phyloP scores from a whole-genome alignment of 2,797 vertebrate species.

The Lophotriccus pileatus region DNA sequence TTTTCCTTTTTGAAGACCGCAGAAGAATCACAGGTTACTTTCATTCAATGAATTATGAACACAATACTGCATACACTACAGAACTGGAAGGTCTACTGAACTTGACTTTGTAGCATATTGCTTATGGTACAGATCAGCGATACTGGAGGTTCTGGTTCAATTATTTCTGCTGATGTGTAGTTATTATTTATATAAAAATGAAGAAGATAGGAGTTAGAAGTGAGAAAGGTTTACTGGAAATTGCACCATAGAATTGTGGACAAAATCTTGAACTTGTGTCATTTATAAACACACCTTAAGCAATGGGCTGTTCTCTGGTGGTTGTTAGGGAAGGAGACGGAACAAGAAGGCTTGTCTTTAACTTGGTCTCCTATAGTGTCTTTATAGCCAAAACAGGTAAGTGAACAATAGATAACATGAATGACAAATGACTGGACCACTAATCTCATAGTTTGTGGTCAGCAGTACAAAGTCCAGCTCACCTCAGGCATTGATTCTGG shows the following conservation, averaged over 20 bases:
- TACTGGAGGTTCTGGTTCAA: not conserved
- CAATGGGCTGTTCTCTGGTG: not conserved
- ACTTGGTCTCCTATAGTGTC: not conserved
- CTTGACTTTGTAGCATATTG: not conserved
- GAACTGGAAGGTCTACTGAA: not conserved
- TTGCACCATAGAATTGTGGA: not conserved
- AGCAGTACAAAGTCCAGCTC: not conserved
- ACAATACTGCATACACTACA: not conserved
- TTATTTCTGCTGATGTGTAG: not conserved
- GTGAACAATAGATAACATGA: fast-evolving
- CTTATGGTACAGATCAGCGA: not conserved
- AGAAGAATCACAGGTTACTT: not conserved
- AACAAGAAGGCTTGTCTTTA: not conserved
- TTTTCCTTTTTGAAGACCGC: not conserved
- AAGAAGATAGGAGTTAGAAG: not conserved
- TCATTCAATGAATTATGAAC: not conserved
- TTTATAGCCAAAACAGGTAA: not conserved
- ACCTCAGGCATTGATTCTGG: not conserved
- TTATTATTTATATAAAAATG: not conserved
- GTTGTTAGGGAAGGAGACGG: not conserved
- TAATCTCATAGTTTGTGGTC: not conserved
- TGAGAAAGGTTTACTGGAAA: not conserved
- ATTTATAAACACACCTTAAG: not conserved
- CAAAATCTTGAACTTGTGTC: not conserved
- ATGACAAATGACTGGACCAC: not conserved